Evolutionary conservation across 2,888 invertebrate genomes (phyloP).

Genomic region (Choreutis nemorana): DNA sequence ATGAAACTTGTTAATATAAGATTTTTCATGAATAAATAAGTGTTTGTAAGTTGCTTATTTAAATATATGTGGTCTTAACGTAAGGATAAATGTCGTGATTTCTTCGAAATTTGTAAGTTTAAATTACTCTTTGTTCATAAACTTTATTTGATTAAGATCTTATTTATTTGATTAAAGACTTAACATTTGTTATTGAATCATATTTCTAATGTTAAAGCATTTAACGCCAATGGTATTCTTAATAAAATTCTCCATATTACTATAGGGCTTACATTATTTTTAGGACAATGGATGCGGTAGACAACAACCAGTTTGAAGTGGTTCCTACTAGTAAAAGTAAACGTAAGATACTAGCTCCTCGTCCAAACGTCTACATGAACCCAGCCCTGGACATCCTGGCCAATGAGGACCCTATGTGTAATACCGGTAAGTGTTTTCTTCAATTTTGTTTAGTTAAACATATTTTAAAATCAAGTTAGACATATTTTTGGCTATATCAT

Average conservation of each 20-base stretch:
- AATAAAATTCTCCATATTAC: too few species aligned
- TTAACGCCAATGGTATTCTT: too few species aligned
- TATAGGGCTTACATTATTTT: not conserved
- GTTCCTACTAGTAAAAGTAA: constrained; percentile 36
- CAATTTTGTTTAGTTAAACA: too few species aligned
- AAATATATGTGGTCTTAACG: constrained; percentile 8
- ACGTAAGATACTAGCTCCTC: constrained; percentile 40
- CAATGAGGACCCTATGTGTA: constrained; percentile 57
- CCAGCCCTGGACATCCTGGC: constrained; percentile 51
- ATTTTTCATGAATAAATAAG: not conserved
- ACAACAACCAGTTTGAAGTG: constrained; percentile 59
- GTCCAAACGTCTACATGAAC: constrained; percentile 47
- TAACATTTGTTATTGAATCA: too few species aligned
- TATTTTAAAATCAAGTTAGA: too few species aligned
- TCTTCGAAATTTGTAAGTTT: constrained; percentile 1
- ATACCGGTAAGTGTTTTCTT: too few species aligned
- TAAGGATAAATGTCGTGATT: not conserved
- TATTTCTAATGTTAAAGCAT: too few species aligned
- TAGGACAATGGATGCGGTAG: constrained; percentile 30
- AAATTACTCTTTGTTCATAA: constrained; percentile 3
- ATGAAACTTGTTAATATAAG: constrained; percentile 22
- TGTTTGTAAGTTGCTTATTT: not conserved
- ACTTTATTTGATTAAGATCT: too few species aligned
- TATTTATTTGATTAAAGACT: too few species aligned
- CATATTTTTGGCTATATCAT: too few species aligned